A percentile compares a stretch with the other conserved stretches of the same genome.
Conservation (phyloP, 2,797 vertebrate genomes). For the Macropodus opercularis region DNA sequence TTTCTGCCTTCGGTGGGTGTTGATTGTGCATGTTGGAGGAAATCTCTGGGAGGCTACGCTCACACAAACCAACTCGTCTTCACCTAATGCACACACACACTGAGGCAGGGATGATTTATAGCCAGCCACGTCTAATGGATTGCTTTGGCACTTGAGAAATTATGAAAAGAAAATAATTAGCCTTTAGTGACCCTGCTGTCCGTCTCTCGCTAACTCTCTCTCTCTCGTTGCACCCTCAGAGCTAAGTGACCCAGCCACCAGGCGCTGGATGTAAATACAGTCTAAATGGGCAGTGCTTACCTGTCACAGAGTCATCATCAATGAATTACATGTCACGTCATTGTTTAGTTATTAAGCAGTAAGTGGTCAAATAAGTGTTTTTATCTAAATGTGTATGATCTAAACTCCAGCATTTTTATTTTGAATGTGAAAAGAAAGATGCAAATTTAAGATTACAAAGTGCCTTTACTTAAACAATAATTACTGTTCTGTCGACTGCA, state of each 20-base stretch:
- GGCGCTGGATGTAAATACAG: constrained; percentile 68
- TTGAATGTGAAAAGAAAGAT: too few species aligned
- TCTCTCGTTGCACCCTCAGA: constrained; percentile 16
- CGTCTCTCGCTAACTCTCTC: constrained; percentile 45
- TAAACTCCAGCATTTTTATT: neutral
- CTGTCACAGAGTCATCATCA: constrained; percentile 55
- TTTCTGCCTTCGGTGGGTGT: constrained; percentile 18
- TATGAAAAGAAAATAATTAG: constrained; percentile 86
- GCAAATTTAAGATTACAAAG: neutral
- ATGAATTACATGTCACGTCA: constrained; percentile 39
- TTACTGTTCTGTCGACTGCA: neutral
- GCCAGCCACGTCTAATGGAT: constrained; percentile 81
- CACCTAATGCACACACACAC: constrained; percentile 18
- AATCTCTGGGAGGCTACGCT: constrained; percentile 50
- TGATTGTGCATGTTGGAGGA: constrained; percentile 29
- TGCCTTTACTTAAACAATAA: neutral
- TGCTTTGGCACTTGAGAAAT: constrained; percentile 81
- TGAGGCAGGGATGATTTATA: constrained; percentile 81
- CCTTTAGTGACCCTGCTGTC: constrained; percentile 82
- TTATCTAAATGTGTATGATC: neutral
- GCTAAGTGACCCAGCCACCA: constrained; percentile 30
- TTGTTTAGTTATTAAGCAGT: constrained; percentile 23
- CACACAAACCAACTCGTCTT: constrained; percentile 51
- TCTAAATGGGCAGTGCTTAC: constrained; percentile 63
- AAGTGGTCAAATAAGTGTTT: neutral